Conservation (phyloP, 2,113 vertebrate genomes). For the Crypturellus undulatus region DNA sequence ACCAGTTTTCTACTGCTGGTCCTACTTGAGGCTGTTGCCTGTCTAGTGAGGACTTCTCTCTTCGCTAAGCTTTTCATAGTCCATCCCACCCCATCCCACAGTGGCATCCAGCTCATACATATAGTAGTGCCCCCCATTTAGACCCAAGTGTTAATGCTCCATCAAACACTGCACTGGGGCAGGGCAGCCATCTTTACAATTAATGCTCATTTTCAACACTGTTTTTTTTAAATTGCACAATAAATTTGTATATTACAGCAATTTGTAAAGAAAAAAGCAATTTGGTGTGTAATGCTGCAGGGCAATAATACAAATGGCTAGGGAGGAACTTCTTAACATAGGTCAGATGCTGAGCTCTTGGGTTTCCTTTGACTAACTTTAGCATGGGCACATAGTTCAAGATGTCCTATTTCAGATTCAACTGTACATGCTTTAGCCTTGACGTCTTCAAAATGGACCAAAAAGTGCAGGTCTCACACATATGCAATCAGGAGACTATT, state of each 20-base stretch:
- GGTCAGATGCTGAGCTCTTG: background rate
- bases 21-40: background rate
- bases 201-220: background rate
- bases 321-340: background rate
- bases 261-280: background rate
- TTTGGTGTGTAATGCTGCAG: background rate
- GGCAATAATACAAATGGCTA: background rate
- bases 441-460: background rate
- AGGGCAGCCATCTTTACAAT: background rate
- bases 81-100: background rate
- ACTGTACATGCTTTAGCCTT: background rate
- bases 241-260: background rate
- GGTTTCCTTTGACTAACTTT: background rate
- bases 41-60: background rate
- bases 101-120: background rate
- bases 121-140: background rate
- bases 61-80: accelerated
- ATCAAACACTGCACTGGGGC: background rate
- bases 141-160: background rate
- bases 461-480: background rate
- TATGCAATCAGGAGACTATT: background rate
- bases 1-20: background rate
- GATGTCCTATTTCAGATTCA: background rate
- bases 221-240: background rate
- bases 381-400: background rate